These are phyloP conservation scores for Porites divaricata DNA, from an alignment of 92 coral and sea anemone species.

Conservation along the genomic window DNA sequence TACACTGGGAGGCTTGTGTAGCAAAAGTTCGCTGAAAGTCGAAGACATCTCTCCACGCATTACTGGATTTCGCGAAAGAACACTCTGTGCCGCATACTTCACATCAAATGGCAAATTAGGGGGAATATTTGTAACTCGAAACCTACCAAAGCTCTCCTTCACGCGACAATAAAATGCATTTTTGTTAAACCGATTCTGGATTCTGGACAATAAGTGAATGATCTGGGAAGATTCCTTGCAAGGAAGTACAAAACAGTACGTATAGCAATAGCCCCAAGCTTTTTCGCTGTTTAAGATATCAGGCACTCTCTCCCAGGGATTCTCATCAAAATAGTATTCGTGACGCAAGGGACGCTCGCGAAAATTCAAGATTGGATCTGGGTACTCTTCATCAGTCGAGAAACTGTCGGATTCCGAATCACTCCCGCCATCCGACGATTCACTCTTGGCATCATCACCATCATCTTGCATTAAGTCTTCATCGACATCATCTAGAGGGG, in stretches of 20 bases:
- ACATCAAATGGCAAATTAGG: slow-evolving; percentile 69
- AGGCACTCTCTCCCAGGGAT: slow-evolving; percentile 57
- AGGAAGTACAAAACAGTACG: slow-evolving; percentile 47
- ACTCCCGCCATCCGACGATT: slow-evolving; percentile 17
- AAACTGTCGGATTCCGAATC: slow-evolving; percentile 41
- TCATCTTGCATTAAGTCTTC: neutral
- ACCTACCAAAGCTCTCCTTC: slow-evolving; percentile 22
- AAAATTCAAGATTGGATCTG: slow-evolving; percentile 27
- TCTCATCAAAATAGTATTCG: neutral
- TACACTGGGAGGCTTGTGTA: slow-evolving; percentile 41
- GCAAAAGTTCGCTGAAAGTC: slow-evolving; percentile 57
- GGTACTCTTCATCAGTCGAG: slow-evolving; percentile 53
- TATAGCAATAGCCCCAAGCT: slow-evolving; percentile 73
- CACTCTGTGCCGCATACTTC: slow-evolving; percentile 76
- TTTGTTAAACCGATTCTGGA: slow-evolving; percentile 71
- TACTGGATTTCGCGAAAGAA: slow-evolving; percentile 73
- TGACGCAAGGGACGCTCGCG: slow-evolving; percentile 16
- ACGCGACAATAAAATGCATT: slow-evolving; percentile 72
- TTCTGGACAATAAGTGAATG: slow-evolving; percentile 40
- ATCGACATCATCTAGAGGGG: too few species aligned
- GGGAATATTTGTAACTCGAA: slow-evolving; percentile 42
- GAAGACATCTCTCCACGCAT: slow-evolving; percentile 62
- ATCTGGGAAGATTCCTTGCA: slow-evolving; percentile 22
- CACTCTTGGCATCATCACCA: neutral
- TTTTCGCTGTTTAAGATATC: slow-evolving; percentile 36